Conservation (phyloP, 2,797 vertebrate species). For the Macroramphosus scolopax region DNA sequence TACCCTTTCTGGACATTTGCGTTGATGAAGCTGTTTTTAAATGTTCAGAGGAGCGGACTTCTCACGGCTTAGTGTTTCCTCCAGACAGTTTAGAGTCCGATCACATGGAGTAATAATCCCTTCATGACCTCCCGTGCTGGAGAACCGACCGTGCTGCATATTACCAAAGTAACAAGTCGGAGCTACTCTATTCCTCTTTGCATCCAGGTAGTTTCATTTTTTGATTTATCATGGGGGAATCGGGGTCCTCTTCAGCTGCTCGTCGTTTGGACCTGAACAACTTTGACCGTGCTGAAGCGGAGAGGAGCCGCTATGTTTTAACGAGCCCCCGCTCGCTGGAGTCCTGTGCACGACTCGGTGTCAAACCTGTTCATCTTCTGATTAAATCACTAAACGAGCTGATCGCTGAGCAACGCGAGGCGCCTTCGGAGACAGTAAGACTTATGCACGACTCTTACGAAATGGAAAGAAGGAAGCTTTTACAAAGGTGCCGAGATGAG, state of each 20-base stretch:
- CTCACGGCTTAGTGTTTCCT: no score
- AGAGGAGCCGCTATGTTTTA: constrained; percentile 54
- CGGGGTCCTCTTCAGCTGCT: constrained; percentile 27
- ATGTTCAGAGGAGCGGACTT: no score
- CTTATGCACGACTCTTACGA: constrained; percentile 72
- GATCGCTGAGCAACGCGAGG: constrained; percentile 37
- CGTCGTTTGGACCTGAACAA: constrained; percentile 63
- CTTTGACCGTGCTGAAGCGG: constrained; percentile 37
- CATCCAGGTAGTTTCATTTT: no score
- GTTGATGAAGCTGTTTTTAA: no score
- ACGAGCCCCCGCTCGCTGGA: constrained; percentile 64
- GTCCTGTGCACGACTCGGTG: constrained; percentile 53
- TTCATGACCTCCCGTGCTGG: constrained; percentile 28
- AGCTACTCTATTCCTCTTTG: no score
- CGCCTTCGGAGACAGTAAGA: constrained; percentile 54
- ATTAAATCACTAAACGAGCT: constrained; percentile 69
- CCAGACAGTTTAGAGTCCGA: no score
- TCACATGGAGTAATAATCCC: constrained; percentile 54
- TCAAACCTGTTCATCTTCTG: constrained; percentile 72
- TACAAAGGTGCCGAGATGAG: constrained; percentile 66
- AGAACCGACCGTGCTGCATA: not conserved
- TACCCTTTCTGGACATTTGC: no score
- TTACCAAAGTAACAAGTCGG: no score
- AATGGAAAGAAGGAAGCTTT: constrained; percentile 59
- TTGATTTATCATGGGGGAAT: constrained; percentile 65